Conservation (phyloP, 2,113 vertebrate genomes). For the Pterophyllum scalare region DNA sequence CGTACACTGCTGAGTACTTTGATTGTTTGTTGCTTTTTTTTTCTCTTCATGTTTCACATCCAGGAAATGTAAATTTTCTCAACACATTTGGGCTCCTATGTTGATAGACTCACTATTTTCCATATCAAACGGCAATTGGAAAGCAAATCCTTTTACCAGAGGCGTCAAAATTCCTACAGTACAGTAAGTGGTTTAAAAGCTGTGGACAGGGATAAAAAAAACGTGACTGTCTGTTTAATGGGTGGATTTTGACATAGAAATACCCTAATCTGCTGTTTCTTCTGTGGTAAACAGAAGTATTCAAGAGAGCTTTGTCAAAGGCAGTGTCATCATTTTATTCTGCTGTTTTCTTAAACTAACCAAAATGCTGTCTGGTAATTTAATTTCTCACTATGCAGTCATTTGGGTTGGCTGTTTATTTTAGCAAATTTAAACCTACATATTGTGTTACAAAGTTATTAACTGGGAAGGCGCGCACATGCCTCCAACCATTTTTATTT, state of each 20-base stretch:
- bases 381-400: background rate
- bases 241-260: conserved; percentile 72
- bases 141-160: conserved; percentile 56
- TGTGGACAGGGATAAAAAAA: conserved; percentile 62
- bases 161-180: conserved; percentile 53
- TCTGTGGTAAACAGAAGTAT: conserved; percentile 73
- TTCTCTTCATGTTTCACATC: conserved; percentile 16
- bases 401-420: conserved; percentile 9
- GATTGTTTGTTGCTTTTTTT: background rate
- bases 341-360: conserved; percentile 47
- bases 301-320: conserved; percentile 70
- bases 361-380: conserved; percentile 29
- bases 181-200: conserved; percentile 75
- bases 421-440: background rate
- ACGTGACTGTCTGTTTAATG: conserved; percentile 68
- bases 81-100: conserved; percentile 35
- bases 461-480: background rate
- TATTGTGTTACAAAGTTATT: conserved; percentile 1
- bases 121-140: conserved; percentile 71
- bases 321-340: conserved; percentile 43
- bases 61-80: conserved; percentile 51
- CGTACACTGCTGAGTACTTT: conserved; percentile 23
- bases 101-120: conserved; percentile 62
- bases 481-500: background rate
- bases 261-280: conserved; percentile 74